A percentile compares a stretch with the other conserved stretches of the same genome.
Evolutionary conservation across 2,888 invertebrate genomes (phyloP).

Genomic region (Bruchidius siliquastri): DNA sequence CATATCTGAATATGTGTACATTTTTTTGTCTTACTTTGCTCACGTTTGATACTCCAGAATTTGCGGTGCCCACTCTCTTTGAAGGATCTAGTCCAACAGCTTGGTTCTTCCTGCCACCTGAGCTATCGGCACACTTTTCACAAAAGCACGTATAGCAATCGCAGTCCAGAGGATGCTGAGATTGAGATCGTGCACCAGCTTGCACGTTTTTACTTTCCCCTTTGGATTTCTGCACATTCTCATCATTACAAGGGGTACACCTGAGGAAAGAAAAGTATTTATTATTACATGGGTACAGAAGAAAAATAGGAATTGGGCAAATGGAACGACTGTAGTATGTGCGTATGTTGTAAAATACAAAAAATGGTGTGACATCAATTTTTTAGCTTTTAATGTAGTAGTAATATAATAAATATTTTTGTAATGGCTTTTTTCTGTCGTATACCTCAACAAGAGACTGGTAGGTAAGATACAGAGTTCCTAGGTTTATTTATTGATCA

Average conservation of each 20-base stretch:
- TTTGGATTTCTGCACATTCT: background rate
- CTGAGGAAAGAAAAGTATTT: background rate
- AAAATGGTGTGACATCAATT: too few species aligned
- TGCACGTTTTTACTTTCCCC: background rate
- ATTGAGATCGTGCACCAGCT: background rate
- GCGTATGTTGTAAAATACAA: too few species aligned
- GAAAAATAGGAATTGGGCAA: too few species aligned
- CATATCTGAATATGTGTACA: too few species aligned
- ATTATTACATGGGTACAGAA: too few species aligned
- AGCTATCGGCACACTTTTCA: background rate
- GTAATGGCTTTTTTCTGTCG: too few species aligned
- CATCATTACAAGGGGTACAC: background rate
- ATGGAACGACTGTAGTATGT: too few species aligned
- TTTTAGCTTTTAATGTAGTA: too few species aligned
- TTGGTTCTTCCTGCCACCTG: background rate
- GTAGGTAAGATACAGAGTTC: too few species aligned
- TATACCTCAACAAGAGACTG: too few species aligned
- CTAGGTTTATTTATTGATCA: too few species aligned
- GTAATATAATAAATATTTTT: too few species aligned
- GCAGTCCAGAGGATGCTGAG: constrained; percentile 4
- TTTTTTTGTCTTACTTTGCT: background rate
- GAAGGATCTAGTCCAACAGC: background rate
- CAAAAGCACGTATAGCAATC: constrained; percentile 8
- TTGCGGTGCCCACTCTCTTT: background rate
- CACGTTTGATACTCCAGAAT: background rate